Base-by-base conservation (phyloP, 2,888 invertebrate species). In the Epinotia bilunana region DNA sequence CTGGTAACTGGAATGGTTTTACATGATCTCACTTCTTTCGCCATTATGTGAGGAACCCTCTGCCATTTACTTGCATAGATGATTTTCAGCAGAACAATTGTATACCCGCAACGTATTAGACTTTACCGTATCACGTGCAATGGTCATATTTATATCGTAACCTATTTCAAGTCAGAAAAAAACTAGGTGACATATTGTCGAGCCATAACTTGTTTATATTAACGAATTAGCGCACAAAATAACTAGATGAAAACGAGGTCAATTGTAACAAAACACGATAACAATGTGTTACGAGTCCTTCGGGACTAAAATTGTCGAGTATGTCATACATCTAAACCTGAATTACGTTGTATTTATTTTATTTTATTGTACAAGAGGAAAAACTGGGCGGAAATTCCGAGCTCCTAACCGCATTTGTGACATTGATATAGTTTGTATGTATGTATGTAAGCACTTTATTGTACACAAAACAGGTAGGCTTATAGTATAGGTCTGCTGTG, bases 301-400 rank as follows among this genome's bases (percentile, higher is more conserved):
- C 65, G 72, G 65, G 58, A 60, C 49, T 57, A 63, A 64, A 53
- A 53, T 55, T 55, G 53, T 67, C 23, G 61, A 67, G 16, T 60
- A 67, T 39, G 53, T 73, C 23, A 68, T 55, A 39, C 20, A 62
- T 60, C 46, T n/a, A 61, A 67, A 61, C 28, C 61, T 18, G 28
- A 61, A 55, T 55, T 61, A 53, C 53, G 60, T 61, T 68, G 23
- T 67, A 43, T 62, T 46, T 43, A 49, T 55, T 61, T 28, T 7
- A 43, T 62, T 46, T 43, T 28, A 43, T 55, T 46, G 23, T 67
- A 67, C 23, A 64, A 70, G 69, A 70, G 70, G 58, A 61, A 74
- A 71, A 71, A 70, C 46, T 65, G 53, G 60, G 64, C 53, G 74
- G 74, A 71, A 64, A 74, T 28, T 70, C 49, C 49, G 64, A 70